Evolutionary conservation across 2,113 vertebrate species (phyloP).

Genomic region (Motacilla tschutschensis): DNA sequence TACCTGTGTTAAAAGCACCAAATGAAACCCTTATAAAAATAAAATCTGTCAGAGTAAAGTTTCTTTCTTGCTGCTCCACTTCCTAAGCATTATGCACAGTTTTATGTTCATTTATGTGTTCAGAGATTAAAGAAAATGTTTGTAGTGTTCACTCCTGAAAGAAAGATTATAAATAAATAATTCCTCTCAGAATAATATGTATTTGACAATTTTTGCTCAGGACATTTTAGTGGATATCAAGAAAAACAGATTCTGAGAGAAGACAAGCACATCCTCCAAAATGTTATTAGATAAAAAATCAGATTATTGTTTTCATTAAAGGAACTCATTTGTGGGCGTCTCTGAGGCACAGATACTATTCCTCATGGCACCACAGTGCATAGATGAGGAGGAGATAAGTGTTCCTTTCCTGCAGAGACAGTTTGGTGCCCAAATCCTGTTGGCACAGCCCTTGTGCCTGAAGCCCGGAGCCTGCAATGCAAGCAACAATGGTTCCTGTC

Average conservation of each 20-base stretch:
- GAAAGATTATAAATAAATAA: neutral
- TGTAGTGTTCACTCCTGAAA: neutral
- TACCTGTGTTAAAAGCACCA: slow-evolving; percentile 4
- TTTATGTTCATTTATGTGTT: neutral
- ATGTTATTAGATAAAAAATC: neutral
- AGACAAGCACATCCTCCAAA: neutral
- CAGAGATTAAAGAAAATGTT: neutral
- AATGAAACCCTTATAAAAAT: neutral
- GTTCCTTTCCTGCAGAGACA: neutral
- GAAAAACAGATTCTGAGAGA: neutral
- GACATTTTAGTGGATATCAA: neutral
- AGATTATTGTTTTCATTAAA: neutral
- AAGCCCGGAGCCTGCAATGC: neutral
- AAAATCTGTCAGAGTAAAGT: neutral
- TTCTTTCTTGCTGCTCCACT: neutral
- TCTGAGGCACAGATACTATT: neutral
- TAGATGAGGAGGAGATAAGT: rapidly evolving
- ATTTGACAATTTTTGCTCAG: neutral
- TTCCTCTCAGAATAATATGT: neutral
- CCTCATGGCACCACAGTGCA: neutral
- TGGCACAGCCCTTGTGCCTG: neutral
- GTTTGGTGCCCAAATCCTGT: neutral
- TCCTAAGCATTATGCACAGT: neutral
- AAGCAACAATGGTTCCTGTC: neutral
- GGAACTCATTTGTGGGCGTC: neutral